Evolutionary conservation across 2,113 vertebrate genomes (phyloP).

Genomic region (Tragulus kanchil): DNA sequence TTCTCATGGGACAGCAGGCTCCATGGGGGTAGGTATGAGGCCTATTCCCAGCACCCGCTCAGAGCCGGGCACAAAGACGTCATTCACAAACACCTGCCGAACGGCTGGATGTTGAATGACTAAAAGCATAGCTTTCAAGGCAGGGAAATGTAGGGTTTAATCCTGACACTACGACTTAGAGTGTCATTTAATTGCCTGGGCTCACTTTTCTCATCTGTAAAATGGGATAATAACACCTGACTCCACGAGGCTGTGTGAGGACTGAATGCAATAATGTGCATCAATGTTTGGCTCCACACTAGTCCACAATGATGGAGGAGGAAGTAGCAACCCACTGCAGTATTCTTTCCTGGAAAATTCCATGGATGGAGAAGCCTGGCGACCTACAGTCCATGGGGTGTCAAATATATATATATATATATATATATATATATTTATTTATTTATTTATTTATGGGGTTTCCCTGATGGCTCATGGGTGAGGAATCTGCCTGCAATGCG

Average conservation of each 20-base stretch:
- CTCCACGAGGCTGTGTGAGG: neutral
- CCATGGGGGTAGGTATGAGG: fast-evolving
- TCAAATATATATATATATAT: too few species aligned
- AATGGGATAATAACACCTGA: neutral
- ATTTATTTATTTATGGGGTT: too few species aligned
- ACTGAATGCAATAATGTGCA: fast-evolving
- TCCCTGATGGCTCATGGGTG: too few species aligned
- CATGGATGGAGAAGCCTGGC: too few species aligned
- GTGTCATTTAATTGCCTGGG: neutral
- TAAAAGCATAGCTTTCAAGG: neutral
- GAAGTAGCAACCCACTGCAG: too few species aligned
- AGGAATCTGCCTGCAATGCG: too few species aligned
- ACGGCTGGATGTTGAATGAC: neutral
- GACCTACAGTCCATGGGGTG: too few species aligned
- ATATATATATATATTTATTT: too few species aligned
- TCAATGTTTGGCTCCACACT: fast-evolving
- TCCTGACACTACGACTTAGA: neutral
- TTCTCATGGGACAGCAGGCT: neutral
- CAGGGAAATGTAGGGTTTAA: too few species aligned
- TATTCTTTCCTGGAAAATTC: too few species aligned
- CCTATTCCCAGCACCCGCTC: neutral
- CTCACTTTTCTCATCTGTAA: neutral
- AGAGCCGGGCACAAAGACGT: fast-evolving
- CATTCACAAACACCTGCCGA: neutral
- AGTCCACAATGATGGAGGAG: too few species aligned